A percentile compares a stretch with the other conserved stretches of the same genome.
These are phyloP conservation scores for Archaeoteleia sp. DNA, from an alignment of 2,888 invertebrate genomes.

Conservation along the genomic window DNA sequence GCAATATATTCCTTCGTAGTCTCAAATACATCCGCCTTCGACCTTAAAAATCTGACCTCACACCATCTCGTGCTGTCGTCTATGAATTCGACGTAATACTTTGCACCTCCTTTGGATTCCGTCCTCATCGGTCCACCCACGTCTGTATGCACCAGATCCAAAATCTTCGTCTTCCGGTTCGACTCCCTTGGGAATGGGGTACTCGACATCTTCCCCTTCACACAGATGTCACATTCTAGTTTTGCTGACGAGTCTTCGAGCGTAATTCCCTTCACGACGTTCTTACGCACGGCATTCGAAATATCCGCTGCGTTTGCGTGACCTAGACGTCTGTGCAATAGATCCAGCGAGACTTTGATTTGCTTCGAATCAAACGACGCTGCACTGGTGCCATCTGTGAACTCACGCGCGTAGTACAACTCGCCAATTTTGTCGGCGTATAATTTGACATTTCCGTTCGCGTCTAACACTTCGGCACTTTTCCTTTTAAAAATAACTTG, in stretches of 20 bases:
- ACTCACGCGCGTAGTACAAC: too few relatives aligned
- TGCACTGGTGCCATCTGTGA: too few relatives aligned
- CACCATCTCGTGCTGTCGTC: constrained; percentile 55
- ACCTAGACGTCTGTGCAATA: neutral
- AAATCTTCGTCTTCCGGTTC: neutral
- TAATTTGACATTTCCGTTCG: too few relatives aligned
- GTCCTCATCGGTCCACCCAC: constrained; percentile 54
- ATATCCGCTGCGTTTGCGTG: neutral
- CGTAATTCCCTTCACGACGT: constrained; percentile 1
- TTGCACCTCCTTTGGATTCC: constrained; percentile 36
- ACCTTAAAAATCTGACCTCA: constrained; percentile 48
- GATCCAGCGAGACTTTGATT: neutral
- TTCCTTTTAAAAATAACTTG: neutral
- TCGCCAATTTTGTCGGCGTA: too few relatives aligned
- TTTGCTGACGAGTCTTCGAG: neutral
- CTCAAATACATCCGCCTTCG: constrained; percentile 44
- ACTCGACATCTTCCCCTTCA: constrained; percentile 7
- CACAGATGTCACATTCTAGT: neutral
- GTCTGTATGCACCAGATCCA: constrained; percentile 51
- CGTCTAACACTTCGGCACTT: too few relatives aligned
- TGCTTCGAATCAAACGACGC: too few relatives aligned
- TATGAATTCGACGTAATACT: constrained; percentile 56
- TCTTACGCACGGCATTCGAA: neutral
- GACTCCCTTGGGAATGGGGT: constrained; percentile 4
- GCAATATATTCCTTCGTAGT: constrained; percentile 38